Base-by-base conservation (phyloP, 1,140 invertebrate species). In the Zaprionus camerounensis region DNA sequence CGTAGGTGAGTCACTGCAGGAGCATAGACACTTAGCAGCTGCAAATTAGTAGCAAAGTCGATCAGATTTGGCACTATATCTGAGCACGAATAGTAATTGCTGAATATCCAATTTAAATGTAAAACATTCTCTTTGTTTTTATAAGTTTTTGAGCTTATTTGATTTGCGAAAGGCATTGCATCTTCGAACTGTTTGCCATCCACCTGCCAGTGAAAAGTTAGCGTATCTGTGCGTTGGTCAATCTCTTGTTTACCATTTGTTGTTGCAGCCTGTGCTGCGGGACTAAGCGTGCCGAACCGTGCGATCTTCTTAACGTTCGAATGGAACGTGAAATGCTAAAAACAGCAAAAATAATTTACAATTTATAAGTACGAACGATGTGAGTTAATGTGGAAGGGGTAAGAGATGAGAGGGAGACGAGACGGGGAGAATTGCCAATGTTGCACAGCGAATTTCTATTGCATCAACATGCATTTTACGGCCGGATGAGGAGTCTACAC, bases 401-500 rank as follows among this genome's bases (percentile, higher is more conserved):
- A 34, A 6, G 26, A 22, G 34, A n/a, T 5, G 9, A 11, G 28
- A 28, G 6, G 28, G 24, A 26, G 24, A 28, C 5, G 26, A n/a
- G 5, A 11, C 41, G 7, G 17, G 41, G 41, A 46, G n/a, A 17
- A 17, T 46, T 24, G 46, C 38, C 26, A 62, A n/a, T 20, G 59
- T 5, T 12, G 36, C 81, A 73, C 12, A 58, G 26, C 81, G 34
- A 86, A 86, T 87, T 77, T 78, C 31, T 86, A 88, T 86, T 86
- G 84, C 83, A 80, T 77, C 72, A 86, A 86, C 84, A 86, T 34
- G 34, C 17, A 82, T 81, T 77, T 61, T 49, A 72, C 59, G 83
- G 46, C 31, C 61, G 51, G 36, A 72, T 57, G 55, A 55, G 62
- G 22, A 46, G 28, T 31, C n/a, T 34, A 20, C 34, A 9, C 12